Conservation (phyloP, 2,888 invertebrate genomes). For the Hylaea fasciaria region DNA sequence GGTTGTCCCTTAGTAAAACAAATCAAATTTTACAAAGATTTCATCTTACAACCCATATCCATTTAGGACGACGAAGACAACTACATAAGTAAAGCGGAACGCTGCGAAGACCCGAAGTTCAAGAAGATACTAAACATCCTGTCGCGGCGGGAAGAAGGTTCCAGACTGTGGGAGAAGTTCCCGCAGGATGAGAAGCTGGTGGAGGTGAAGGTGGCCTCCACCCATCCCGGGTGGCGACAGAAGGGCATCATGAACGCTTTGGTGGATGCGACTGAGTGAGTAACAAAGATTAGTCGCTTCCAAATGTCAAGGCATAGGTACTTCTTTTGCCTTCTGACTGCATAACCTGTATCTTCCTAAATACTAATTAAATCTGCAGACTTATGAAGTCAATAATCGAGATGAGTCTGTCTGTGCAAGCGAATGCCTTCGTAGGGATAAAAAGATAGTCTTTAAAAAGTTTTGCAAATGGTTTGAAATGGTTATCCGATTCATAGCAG, state of each 20-base stretch:
- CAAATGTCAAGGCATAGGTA: too few relatives aligned
- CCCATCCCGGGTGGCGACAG: slow-evolving; percentile 87
- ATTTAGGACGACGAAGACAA: slow-evolving; percentile 62
- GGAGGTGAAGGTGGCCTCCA: slow-evolving; percentile 88
- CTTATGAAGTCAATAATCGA: too few relatives aligned
- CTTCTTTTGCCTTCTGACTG: too few relatives aligned
- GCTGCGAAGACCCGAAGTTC: slow-evolving; percentile 86
- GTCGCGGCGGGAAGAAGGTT: slow-evolving; percentile 82
- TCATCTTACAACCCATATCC: slow-evolving; percentile 26
- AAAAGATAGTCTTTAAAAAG: too few relatives aligned
- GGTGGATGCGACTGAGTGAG: slow-evolving; percentile 86
- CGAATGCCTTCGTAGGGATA: too few relatives aligned
- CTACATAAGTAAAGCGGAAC: slow-evolving; percentile 72
- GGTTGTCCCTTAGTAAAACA: too few relatives aligned
- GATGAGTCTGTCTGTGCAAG: too few relatives aligned
- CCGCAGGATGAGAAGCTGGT: slow-evolving; percentile 82
- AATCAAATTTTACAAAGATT: too few relatives aligned
- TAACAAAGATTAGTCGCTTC: slow-evolving; percentile 12
- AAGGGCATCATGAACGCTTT: slow-evolving; percentile 88
- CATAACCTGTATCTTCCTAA: too few relatives aligned
- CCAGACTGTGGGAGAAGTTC: slow-evolving; percentile 84
- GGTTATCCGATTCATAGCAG: too few relatives aligned
- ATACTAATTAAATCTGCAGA: too few relatives aligned
- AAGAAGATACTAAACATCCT: slow-evolving; percentile 86
- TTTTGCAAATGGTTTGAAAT: too few relatives aligned